phyloP scores from a whole-genome alignment of 2,888 invertebrate species.

The Caenorhabditis doughertyi region DNA sequence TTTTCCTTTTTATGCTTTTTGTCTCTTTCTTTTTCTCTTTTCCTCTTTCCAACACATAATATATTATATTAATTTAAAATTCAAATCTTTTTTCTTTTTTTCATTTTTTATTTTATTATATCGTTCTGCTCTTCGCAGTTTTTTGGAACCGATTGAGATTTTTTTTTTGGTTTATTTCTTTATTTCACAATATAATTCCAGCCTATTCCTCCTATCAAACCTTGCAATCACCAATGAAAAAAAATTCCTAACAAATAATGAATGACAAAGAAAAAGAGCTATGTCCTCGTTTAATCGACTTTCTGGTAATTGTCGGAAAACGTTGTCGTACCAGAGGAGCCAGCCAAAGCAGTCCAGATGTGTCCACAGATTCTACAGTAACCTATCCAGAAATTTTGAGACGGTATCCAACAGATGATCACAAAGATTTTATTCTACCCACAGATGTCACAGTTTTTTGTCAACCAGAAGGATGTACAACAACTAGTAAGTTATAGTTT shows the following conservation, averaged over 20 bases:
- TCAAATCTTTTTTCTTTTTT: no score
- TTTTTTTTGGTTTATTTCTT: no score
- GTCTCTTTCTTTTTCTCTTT: neutral
- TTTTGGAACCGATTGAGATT: no score
- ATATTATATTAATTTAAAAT: no score
- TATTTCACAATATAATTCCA: no score
- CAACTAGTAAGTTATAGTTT: conserved; percentile 82
- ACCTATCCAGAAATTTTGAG: conserved; percentile 75
- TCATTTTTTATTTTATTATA: no score
- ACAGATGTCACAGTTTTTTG: conserved; percentile 99
- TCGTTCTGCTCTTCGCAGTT: no score
- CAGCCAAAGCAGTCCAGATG: conserved; percentile 46
- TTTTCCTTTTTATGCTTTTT: conserved; percentile 8
- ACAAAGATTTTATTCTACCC: conserved; percentile 93
- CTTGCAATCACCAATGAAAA: no score
- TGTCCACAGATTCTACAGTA: conserved; percentile 47
- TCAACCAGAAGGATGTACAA: conserved; percentile 97
- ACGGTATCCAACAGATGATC: conserved; percentile 85
- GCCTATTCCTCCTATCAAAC: no score
- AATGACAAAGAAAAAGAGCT: conserved; percentile 83
- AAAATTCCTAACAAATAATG: conserved; percentile 68
- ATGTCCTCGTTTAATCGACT: conserved; percentile 89
- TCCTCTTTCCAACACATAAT: no score
- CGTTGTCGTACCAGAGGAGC: conserved; percentile 52
- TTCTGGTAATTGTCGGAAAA: conserved; percentile 94